These are phyloP conservation scores for Ephialtes manifestator DNA, from an alignment of 2,888 invertebrate species.

Conservation along the genomic window DNA sequence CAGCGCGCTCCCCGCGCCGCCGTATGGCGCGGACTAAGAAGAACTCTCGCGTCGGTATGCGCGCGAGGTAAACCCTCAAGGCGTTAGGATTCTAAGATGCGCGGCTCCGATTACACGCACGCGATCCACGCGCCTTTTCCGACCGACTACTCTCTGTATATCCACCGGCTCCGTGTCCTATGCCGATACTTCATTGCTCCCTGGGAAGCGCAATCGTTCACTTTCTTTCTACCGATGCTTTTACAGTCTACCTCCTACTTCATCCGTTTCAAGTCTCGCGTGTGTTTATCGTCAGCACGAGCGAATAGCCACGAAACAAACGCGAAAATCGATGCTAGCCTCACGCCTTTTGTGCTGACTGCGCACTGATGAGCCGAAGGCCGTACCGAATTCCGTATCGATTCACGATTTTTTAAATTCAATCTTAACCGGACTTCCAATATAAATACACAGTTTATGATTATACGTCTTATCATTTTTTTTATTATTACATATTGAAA, in stretches of 20 bases:
- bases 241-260: constrained; percentile 4
- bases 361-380: neutral
- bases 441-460: too few species aligned
- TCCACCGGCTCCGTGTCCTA: constrained; percentile 1
- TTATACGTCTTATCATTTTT: too few species aligned
- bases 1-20: constrained; percentile 53
- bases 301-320: constrained; percentile 62
- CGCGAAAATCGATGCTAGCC: constrained; percentile 47
- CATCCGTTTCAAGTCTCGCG: constrained; percentile 22
- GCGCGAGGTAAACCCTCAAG: constrained; percentile 73
- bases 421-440: neutral
- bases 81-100: constrained; percentile 75
- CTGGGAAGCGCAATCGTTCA: constrained; percentile 49
- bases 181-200: constrained; percentile 43
- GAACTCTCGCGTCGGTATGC: constrained; percentile 74
- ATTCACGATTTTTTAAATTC: neutral
- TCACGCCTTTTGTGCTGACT: neutral
- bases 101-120: constrained; percentile 81
- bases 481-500: too few species aligned
- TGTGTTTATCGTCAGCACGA: constrained; percentile 62
- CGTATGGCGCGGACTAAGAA: constrained; percentile 42
- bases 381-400: constrained; percentile 34
- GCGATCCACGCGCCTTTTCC: constrained; percentile 73
- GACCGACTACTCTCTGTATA: constrained; percentile 27
- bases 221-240: constrained; percentile 36